Evolutionary conservation across 1,140 invertebrate genomes (phyloP).

Genomic region (Plodia interpunctella): DNA sequence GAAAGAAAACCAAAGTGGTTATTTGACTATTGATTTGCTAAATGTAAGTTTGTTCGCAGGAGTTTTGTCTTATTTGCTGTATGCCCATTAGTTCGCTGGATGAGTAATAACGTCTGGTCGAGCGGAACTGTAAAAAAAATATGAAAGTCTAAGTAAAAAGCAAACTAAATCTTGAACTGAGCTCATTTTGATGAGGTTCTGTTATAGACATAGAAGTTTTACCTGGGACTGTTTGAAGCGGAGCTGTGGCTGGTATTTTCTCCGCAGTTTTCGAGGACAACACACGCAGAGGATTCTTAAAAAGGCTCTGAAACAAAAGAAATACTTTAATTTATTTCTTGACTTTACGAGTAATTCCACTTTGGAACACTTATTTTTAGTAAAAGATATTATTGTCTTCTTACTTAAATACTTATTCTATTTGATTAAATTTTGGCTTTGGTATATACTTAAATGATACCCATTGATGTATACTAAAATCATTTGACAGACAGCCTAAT

Average conservation of each 20-base stretch:
- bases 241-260: slow-evolving; percentile 87
- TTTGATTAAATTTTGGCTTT: no score
- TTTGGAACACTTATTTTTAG: background rate
- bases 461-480: no score
- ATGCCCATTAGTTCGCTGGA: slow-evolving; percentile 80
- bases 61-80: slow-evolving; percentile 83
- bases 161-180: slow-evolving; percentile 15
- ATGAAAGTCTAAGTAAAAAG: slow-evolving; percentile 35
- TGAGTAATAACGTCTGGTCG: slow-evolving; percentile 83
- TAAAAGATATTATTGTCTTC: no score
- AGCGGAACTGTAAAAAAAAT: slow-evolving; percentile 80
- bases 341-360: background rate
- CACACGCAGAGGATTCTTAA: slow-evolving; percentile 88
- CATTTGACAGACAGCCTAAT: no score
- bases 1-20: slow-evolving; percentile 24
- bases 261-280: slow-evolving; percentile 85
- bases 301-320: slow-evolving; percentile 84
- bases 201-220: slow-evolving; percentile 30
- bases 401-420: no score
- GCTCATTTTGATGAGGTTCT: background rate
- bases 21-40: slow-evolving; percentile 67
- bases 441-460: no score
- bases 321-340: background rate
- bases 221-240: slow-evolving; percentile 89
- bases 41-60: slow-evolving; percentile 87